Base-by-base conservation (phyloP, 2,797 vertebrate species). In the Hoplostethus mediterraneus region DNA sequence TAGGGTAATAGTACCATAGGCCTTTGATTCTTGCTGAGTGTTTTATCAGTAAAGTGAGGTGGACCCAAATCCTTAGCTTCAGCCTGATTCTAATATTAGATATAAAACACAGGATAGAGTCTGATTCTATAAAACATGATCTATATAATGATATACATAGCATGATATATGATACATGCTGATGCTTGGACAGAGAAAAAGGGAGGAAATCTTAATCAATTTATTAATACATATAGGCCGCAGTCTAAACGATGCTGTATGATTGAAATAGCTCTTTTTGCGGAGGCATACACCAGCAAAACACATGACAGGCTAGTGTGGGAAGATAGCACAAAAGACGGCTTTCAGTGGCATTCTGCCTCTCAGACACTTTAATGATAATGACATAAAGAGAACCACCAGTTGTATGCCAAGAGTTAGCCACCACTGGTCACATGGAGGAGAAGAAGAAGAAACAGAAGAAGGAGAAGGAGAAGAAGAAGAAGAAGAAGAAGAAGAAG, bases 121-220 rank as follows among this genome's bases (percentile, higher is more conserved):
- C 17, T 40, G 13, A 9, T 30, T 4, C 0, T 12, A 30, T 45
- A 44, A 49, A 11, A 3, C 10, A 28, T 40, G 11, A 11, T 64
- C 12, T 70, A 10, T 36, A 11, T 48, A 0, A 52, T 3, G 1
- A 66, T 16, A 7, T 14, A n/a, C 5, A 47, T 17, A 25, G 4
- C 40, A 28, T 63, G 17, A 36, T 28, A 16, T 63, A n/a, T 31
- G 28, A 70, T 74, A 82, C 67, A 45, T 77, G 59, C 56, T 71
- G 79, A 62, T 58, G 67, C 71, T 56, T 49, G 71, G 68, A 71
- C 75, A 74, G 65, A 74, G 79, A 65, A 63, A 73, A 72, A 28
- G 61, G 76, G 64, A 82, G 81, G 83, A 86, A 75, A 85, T 86
- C 80, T 87, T 69, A 91, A 88, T 87, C 87, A 85, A 44, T 21